A percentile compares a stretch with the other conserved stretches of the same genome.
These are phyloP conservation scores for Sebastes iracundus DNA, from an alignment of 2,797 vertebrate species.

Conservation along the genomic window DNA sequence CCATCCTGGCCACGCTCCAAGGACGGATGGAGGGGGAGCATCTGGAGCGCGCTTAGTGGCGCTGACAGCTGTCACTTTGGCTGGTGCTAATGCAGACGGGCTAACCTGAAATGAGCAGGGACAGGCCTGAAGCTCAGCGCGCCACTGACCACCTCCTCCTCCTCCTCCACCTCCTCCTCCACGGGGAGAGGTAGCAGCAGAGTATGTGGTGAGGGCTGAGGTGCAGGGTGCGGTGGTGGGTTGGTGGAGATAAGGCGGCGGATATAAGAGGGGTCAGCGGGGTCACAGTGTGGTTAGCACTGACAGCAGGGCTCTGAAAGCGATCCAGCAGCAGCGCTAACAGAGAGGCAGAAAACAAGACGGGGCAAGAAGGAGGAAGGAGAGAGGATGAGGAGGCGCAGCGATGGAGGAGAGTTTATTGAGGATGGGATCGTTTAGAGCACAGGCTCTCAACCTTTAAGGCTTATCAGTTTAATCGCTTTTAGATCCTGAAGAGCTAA, in stretches of 20 bases:
- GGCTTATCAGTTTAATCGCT: neutral
- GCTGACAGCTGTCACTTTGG: conserved; percentile 79
- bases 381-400: neutral
- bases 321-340: conserved; percentile 56
- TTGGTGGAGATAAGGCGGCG: conserved; percentile 72
- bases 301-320: conserved; percentile 69
- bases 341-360: conserved; percentile 37
- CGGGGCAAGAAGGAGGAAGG: neutral
- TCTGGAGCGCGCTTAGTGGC: conserved; percentile 55
- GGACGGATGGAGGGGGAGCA: conserved; percentile 59
- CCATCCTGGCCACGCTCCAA: conserved; percentile 62
- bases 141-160: conserved; percentile 25
- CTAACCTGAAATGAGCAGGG: conserved; percentile 75
- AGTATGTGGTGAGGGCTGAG: conserved; percentile 33
- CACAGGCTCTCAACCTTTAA: neutral
- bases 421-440: neutral
- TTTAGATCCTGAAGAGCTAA: neutral
- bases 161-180: conserved; percentile 3
- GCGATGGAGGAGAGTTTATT: neutral
- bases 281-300: conserved; percentile 74
- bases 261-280: conserved; percentile 75
- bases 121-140: conserved; percentile 56
- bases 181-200: conserved; percentile 24
- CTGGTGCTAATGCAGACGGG: conserved; percentile 71
- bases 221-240: conserved; percentile 62